A percentile compares a stretch with the other conserved stretches of the same genome.
Evolutionary conservation across 2,113 vertebrate genomes (phyloP).

Genomic region (Callithrix jacchus): DNA sequence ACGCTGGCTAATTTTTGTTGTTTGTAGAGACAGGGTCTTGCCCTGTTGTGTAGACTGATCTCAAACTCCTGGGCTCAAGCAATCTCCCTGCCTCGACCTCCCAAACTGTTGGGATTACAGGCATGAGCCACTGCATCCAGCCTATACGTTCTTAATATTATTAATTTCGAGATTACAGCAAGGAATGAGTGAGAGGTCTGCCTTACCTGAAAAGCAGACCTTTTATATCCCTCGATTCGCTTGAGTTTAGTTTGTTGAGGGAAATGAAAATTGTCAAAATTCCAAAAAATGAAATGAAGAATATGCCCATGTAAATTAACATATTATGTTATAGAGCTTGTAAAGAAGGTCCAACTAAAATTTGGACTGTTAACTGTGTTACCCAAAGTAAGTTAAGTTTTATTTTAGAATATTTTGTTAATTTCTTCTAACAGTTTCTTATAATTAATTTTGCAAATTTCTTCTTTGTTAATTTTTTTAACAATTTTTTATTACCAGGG

Average conservation of each 20-base stretch:
- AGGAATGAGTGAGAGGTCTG: background rate
- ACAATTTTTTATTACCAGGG: background rate
- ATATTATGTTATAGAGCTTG: background rate
- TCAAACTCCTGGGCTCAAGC: too few relatives aligned
- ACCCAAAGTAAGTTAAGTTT: background rate
- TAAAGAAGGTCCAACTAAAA: slow-evolving; percentile 31
- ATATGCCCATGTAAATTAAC: background rate
- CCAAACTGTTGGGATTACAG: too few relatives aligned
- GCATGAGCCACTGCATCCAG: too few relatives aligned
- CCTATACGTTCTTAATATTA: background rate
- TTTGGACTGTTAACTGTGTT: background rate
- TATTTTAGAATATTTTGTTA: background rate
- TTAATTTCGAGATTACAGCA: background rate
- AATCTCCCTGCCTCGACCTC: too few relatives aligned
- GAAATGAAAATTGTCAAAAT: background rate
- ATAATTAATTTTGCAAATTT: background rate
- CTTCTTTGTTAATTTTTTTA: background rate
- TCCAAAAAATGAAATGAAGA: background rate
- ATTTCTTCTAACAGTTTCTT: background rate
- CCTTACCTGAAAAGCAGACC: background rate
- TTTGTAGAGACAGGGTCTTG: too few relatives aligned
- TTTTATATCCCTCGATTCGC: background rate
- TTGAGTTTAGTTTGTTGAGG: slow-evolving; percentile 18
- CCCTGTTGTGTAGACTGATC: too few relatives aligned
- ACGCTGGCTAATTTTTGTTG: too few relatives aligned